These are phyloP conservation scores for Thomomys bottae DNA, from an alignment of 2,113 vertebrate species.

Conservation along the genomic window DNA sequence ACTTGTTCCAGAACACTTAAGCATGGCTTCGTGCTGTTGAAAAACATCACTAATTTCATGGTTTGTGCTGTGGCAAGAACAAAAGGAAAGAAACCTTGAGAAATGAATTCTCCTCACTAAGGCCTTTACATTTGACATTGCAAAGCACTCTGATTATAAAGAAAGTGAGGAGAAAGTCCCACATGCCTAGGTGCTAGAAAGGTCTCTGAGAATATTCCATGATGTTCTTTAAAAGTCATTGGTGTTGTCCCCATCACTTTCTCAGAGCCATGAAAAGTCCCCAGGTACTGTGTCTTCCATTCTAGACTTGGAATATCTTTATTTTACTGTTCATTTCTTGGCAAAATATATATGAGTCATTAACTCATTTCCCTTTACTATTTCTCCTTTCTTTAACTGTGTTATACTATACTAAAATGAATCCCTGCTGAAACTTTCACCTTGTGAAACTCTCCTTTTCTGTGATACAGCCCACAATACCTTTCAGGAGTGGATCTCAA, in stretches of 20 bases:
- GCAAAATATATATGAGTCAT: neutral
- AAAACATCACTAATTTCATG: neutral
- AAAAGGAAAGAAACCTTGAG: neutral
- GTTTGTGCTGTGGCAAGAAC: neutral
- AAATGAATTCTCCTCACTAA: neutral
- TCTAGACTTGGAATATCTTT: no score
- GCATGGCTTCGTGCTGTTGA: neutral
- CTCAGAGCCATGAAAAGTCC: neutral
- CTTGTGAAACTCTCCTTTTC: no score
- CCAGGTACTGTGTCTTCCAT: neutral
- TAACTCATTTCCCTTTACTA: neutral
- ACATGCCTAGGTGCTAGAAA: neutral
- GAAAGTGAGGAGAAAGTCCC: neutral
- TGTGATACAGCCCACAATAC: no score
- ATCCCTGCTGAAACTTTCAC: no score
- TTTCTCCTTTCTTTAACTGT: no score
- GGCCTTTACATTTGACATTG: neutral
- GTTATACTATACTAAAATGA: no score
- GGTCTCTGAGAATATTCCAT: neutral
- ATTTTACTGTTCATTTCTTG: neutral
- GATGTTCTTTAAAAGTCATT: neutral
- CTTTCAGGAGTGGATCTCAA: no score
- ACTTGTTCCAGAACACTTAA: neutral
- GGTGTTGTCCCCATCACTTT: neutral
- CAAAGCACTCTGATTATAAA: neutral